Percentiles rank a stretch among this genome's conserved stretches.
phyloP scores from a whole-genome alignment of 1,140 invertebrate species.

The Sitodiplosis mosellana region DNA sequence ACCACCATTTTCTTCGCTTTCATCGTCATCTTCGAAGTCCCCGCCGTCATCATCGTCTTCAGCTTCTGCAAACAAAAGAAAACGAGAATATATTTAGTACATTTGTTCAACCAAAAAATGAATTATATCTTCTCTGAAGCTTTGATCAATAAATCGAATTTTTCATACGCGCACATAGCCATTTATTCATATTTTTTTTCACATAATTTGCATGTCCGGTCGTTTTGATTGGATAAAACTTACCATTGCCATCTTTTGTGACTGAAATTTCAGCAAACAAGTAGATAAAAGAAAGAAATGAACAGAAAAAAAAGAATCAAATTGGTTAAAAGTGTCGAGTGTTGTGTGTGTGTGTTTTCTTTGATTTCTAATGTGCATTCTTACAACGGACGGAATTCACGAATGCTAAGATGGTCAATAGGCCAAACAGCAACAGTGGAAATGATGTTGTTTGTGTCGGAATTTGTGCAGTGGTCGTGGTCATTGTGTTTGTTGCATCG shows the following conservation, averaged over 20 bases:
- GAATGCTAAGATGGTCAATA: slow-evolving; percentile 22
- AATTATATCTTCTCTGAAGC: not conserved
- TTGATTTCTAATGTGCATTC: slow-evolving; percentile 9
- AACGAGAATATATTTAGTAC: slow-evolving; percentile 1
- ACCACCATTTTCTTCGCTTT: slow-evolving; percentile 4
- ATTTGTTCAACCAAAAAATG: not conserved
- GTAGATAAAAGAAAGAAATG: too few species aligned
- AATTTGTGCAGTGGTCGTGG: too few species aligned
- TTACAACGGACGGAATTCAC: slow-evolving; percentile 22
- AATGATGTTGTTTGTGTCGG: slow-evolving; percentile 9
- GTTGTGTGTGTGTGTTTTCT: slow-evolving; percentile 1
- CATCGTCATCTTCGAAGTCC: slow-evolving; percentile 9
- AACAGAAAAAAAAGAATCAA: too few species aligned
- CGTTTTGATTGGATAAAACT: slow-evolving; percentile 1
- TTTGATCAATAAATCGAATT: not conserved
- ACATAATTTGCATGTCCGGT: not conserved
- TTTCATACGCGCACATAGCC: too few species aligned
- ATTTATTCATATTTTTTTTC: too few species aligned
- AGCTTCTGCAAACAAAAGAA: slow-evolving; percentile 16
- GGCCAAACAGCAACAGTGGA: slow-evolving; percentile 22
- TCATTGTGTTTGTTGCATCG: too few species aligned
- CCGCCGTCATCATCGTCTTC: slow-evolving; percentile 10
- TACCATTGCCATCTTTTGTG: not conserved
- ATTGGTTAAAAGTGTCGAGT: too few species aligned
- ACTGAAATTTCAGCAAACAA: slow-evolving; percentile 1